Percentiles rank a stretch among this genome's conserved stretches.
phyloP scores from a whole-genome alignment of 1,140 invertebrate genomes.

The Drosophila malerkotliana region DNA sequence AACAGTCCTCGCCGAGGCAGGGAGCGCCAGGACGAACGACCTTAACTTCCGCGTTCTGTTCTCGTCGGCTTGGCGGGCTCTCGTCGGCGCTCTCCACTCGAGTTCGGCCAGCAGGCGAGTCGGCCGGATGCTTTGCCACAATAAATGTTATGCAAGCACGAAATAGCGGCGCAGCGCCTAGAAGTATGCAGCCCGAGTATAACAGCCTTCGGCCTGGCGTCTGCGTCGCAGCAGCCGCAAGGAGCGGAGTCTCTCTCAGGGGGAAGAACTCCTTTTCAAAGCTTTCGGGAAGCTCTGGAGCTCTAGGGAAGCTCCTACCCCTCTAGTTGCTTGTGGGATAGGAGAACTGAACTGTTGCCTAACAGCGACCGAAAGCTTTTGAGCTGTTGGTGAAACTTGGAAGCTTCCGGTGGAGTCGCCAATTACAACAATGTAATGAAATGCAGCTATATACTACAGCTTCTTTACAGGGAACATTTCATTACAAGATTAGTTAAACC shows the following conservation, averaged over 20 bases:
- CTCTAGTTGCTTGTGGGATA: slow-evolving; percentile 8
- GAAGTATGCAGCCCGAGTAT: slow-evolving; percentile 59
- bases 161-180: slow-evolving; percentile 61
- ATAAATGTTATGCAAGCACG: slow-evolving; percentile 78
- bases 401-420: slow-evolving; percentile 20
- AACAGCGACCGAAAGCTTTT: slow-evolving; percentile 25
- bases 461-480: not conserved
- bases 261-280: slow-evolving; percentile 1
- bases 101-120: slow-evolving; percentile 17
- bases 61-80: slow-evolving; percentile 23
- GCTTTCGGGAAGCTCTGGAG: slow-evolving; percentile 9
- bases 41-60: slow-evolving; percentile 38
- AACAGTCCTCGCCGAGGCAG: slow-evolving; percentile 58
- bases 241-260: slow-evolving; percentile 46
- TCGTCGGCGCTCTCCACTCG: slow-evolving; percentile 38
- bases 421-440: not conserved
- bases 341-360: slow-evolving; percentile 4
- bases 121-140: slow-evolving; percentile 63
- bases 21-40: slow-evolving; percentile 10
- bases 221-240: slow-evolving; percentile 52
- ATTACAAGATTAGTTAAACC: too few relatives aligned
- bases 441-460: not conserved
- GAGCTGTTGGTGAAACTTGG: slow-evolving; percentile 32
- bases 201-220: slow-evolving; percentile 8
- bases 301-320: slow-evolving; percentile 16